Evolutionary conservation across 1,140 invertebrate species (phyloP), one percentile per base, ranked within the genome.

Genomic region (Asbolus verrucosus): DNA sequence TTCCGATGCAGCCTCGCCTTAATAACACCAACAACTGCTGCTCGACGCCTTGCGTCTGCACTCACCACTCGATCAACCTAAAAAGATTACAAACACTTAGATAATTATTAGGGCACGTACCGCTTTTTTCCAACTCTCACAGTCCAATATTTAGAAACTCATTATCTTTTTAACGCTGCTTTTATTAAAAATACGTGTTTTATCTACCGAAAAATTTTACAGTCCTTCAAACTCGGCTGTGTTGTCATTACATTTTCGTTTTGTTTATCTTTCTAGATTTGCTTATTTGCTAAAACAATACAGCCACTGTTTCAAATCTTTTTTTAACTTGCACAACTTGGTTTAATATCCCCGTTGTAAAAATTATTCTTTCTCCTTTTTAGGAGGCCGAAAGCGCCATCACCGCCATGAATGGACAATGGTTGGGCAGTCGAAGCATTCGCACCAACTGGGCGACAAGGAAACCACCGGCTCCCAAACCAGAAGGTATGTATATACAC

Each of bases 401-500:
- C 72, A 87, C 91, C 66, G 90, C 93, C 54, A 99, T 99, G 98
- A 99, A 99, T 82, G 98, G 98, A 4, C 97, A 99, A 82, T 99
- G 97, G 97, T 86, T 99, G 36, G 98, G 98, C 1, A 95, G 94
- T 50, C 88, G 98, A 71, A 95, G 96, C 79, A 99, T 99, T 85
- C 89, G 98, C 80, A 99, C 98, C 72, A 99, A 99, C 83, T 99
- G 98, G 98, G 98, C 98, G 5, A 98, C 97, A 9, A 90, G 98
- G 76, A 99, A 99, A 85, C 92, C 97, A 61, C 90, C 95, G 63
- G 87, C 93, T 74, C 88, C 94, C 78, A 85, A 86, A 82, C 88
- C 84, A 79, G 87, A 89, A 82, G 85, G 87, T 87, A 83, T 84
- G 81, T 81, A 19, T 19, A 15, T 33, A 8, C 3, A 6, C 6